These are phyloP conservation scores for Crocidura indochinensis DNA, from an alignment of 2,797 vertebrate species.

Conservation along the genomic window DNA sequence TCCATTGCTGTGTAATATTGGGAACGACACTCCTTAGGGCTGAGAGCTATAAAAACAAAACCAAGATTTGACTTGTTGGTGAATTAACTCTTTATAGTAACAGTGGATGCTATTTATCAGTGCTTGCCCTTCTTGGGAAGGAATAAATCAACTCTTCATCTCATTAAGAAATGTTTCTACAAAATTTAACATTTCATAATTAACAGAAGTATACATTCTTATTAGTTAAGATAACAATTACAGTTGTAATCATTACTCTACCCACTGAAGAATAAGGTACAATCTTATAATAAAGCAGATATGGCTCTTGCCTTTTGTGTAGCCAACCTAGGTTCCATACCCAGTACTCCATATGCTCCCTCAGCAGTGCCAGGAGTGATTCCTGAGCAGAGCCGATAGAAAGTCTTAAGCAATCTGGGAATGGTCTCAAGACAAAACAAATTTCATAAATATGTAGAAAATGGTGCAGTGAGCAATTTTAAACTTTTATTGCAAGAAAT, in stretches of 20 bases:
- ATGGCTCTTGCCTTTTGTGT: too few species aligned
- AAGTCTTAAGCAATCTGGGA: too few species aligned
- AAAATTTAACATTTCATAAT: slow-evolving; percentile 39
- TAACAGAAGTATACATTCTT: background rate
- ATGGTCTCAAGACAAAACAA: too few species aligned
- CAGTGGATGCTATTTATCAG: background rate
- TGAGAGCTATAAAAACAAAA: background rate
- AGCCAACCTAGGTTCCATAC: too few species aligned
- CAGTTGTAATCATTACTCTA: background rate
- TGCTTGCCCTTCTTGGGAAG: background rate
- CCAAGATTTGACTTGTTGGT: background rate
- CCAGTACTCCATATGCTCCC: too few species aligned
- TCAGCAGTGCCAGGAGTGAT: too few species aligned
- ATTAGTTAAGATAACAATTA: slow-evolving; percentile 15
- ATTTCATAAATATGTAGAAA: background rate
- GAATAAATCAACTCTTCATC: background rate
- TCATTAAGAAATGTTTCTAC: background rate
- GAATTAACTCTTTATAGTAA: background rate
- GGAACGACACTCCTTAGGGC: background rate
- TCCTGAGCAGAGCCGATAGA: too few species aligned
- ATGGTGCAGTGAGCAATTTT: background rate
- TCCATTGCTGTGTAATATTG: background rate
- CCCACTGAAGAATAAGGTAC: background rate
- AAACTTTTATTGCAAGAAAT: slow-evolving; percentile 27
- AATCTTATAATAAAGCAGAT: too few species aligned